Conservation (phyloP, 2,888 invertebrate species). For the Penaeus monodon region DNA sequence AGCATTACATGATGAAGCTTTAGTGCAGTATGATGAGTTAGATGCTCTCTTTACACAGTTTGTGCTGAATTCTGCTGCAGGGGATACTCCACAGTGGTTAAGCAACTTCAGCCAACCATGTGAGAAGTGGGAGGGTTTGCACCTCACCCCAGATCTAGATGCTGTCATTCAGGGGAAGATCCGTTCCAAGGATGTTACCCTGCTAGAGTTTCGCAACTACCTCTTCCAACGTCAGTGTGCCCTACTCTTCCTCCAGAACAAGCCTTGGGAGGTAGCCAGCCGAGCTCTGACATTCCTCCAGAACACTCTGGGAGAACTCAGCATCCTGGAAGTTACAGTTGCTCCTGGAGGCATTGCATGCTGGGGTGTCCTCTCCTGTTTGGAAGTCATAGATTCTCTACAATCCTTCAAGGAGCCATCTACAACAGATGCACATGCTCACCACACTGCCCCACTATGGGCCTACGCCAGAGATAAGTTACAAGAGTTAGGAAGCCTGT, state of each 20-base stretch:
- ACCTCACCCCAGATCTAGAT: constrained; percentile 70
- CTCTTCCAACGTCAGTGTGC: constrained; percentile 92
- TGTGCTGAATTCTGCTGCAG: constrained; percentile 91
- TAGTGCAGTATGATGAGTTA: constrained; percentile 96
- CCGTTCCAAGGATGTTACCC: constrained; percentile 72
- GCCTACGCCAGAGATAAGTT: constrained; percentile 91
- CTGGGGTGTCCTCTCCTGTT: constrained; percentile 92
- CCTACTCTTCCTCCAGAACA: constrained; percentile 75
- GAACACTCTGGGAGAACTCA: constrained; percentile 85
- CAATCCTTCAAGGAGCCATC: constrained; percentile 71
- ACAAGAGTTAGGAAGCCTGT: constrained; percentile 86
- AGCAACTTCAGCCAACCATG: constrained; percentile 83
- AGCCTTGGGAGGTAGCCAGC: constrained; percentile 90
- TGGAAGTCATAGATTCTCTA: constrained; percentile 84
- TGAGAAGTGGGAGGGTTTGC: constrained; percentile 87
- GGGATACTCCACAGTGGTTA: constrained; percentile 88
- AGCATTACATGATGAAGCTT: constrained; percentile 90
- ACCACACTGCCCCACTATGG: constrained; percentile 88
- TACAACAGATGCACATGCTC: constrained; percentile 80
- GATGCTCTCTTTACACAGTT: constrained; percentile 97
- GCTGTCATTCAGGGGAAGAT: constrained; percentile 69
- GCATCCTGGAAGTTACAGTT: constrained; percentile 82
- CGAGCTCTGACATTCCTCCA: constrained; percentile 91
- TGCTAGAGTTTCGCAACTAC: constrained; percentile 93
- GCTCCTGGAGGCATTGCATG: constrained; percentile 88